Conservation (phyloP, 2,888 invertebrate species). For the Amphipyra tragopoginis region DNA sequence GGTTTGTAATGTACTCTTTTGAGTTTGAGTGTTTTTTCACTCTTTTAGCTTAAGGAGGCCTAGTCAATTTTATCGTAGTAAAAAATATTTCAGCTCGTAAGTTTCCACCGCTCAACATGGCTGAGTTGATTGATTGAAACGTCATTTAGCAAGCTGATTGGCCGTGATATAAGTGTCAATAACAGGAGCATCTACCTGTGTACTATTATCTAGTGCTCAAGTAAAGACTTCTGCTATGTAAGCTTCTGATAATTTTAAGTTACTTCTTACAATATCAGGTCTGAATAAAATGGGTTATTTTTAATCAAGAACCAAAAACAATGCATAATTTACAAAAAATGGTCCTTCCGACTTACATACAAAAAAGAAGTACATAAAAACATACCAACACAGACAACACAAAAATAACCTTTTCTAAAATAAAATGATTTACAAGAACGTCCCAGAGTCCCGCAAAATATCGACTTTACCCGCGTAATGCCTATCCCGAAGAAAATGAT, state of each 20-base stretch:
- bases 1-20: constrained; percentile 13
- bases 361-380: background rate
- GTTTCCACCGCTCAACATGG: too few species aligned
- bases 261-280: too few species aligned
- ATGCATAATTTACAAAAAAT: background rate
- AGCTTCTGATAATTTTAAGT: too few species aligned
- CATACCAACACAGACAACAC: constrained; percentile 4
- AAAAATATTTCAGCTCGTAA: too few species aligned
- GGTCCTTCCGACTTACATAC: background rate
- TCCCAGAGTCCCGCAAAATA: constrained; percentile 38
- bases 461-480: constrained; percentile 47
- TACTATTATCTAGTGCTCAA: too few species aligned
- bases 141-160: background rate
- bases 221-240: too few species aligned
- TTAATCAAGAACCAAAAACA: background rate
- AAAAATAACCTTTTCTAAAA: constrained; percentile 37
- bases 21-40: background rate
- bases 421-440: constrained; percentile 46
- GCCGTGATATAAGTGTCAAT: background rate
- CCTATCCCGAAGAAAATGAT: constrained; percentile 63
- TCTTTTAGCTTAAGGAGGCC: too few species aligned
- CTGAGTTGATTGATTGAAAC: background rate
- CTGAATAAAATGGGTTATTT: too few species aligned
- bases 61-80: too few species aligned
- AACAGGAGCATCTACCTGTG: background rate